Base-by-base conservation (phyloP, 1,140 invertebrate genomes). In the Ptiloglossa arizonensis region DNA sequence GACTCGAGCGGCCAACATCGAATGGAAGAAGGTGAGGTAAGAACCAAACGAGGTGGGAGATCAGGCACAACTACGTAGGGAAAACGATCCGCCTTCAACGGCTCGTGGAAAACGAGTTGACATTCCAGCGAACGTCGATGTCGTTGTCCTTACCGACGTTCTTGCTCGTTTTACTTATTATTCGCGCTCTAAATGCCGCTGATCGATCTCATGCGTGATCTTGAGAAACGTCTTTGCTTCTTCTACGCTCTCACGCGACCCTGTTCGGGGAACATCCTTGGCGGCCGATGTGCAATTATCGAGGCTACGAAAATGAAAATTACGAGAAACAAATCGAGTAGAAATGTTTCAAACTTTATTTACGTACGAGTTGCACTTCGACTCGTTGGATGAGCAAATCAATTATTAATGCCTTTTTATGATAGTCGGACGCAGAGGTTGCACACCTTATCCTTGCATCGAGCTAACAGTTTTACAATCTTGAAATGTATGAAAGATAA, bases 101-200 rank as follows among this genome's bases (percentile, higher is more conserved):
- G 74, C 64, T 84, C 67, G 71, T 81, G 81, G 86, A 89, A 88
- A 89, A 85, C 83, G 85, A 87, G 78, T 82, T 83, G 85, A 81
- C 81, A 88, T 88, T 88, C 86, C 83, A 79, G 62, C 75, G 70
- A 86, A 81, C 82, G 80, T 76, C 86, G 86, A 88, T 84, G 79
- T 79, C 60, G 75, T 67, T 67, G 74, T 76, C 60, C 73, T 74
- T 79, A 82, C 79, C 75, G 60, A 80, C 54, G 56, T 62, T 62
- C 59, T 24, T 70, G 59, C n/a, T 60, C 41, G 29, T 63, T 63
- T 41, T 63, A 54, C 24, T 46, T 59, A 52, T 44, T 35, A 35
- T 69, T 62, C 41, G 41, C 44, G 64, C 54, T 76, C 44, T 60
- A 50, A 60, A 76, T 69, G 64, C 22, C 44, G 24, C 13, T 17